Evolutionary conservation across 2,797 vertebrate species (phyloP), one percentile per base, ranked within the genome.

Genomic region (Myotis vivesi): DNA sequence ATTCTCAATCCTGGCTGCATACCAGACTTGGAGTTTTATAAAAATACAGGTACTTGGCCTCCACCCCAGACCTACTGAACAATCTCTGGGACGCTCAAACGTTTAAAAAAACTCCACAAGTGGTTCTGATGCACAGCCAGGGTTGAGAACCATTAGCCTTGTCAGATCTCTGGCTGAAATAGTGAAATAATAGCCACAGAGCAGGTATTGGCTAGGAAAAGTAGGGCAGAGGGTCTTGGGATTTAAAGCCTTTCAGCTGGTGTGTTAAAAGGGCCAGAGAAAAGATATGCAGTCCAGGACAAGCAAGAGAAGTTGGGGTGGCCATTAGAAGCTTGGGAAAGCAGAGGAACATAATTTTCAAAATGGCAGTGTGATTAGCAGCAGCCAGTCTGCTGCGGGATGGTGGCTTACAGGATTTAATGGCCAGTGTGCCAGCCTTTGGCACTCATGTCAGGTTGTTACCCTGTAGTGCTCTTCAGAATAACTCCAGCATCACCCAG

Each of bases 331-430:
- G 46, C n/a, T 23, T 72, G 77, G 28, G 59, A 83, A 92, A 92
- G n/a, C 77, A 95, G 15, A 49, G 28, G 30, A 68, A 94, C 11
- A 19, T 53, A 73, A 93, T 95, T 91, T 80, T 95, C 83, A 94
- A 89, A 46, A 91, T 15, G 41, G 79, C 38, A 87, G 12, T 55
- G 71, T 87, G 46, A 66, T 51, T 28, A 87, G 59, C 19, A 89
- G 66, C 49, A 86, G 75, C 9, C 41, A 22, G 5, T 71, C 62
- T 64, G 17, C 44, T 62, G n/a, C 73, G 46, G 41, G 83, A 81
- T 91, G 55, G 16, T 71, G 72, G 79, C n/a, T 57, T 79, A 73
- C 1, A 73, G 69, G 36, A 30, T 17, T 20, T 6, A 79, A 82
- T 3, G 64, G 44, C 44, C 13, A 76, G 71, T 1, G 17, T 41